Evolutionary conservation across 2,888 invertebrate species (phyloP).

Genomic region (Caenorhabditis sp.): DNA sequence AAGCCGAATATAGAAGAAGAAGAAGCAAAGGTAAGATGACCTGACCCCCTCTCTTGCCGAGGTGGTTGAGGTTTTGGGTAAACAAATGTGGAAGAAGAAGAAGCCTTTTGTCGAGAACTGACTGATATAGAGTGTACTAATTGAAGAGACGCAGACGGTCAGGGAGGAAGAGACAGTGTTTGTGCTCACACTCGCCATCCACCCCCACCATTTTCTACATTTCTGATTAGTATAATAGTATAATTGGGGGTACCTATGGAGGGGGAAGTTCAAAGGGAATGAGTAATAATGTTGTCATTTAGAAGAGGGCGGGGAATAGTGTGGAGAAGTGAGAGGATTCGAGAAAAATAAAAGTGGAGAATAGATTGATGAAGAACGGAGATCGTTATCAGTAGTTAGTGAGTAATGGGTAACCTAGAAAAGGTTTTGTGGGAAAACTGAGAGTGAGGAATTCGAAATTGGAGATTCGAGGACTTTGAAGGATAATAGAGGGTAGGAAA

Average conservation of each 20-base stretch:
- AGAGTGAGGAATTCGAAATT: neutral
- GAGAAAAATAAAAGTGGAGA: neutral
- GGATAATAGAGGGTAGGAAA: too few relatives aligned
- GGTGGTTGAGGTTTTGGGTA: constrained; percentile 50
- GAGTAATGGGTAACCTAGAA: constrained; percentile 19
- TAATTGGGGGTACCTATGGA: constrained; percentile 23
- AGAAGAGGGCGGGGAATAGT: neutral
- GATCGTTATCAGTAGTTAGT: constrained; percentile 34
- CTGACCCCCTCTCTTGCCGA: constrained; percentile 20
- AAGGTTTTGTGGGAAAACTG: constrained; percentile 16
- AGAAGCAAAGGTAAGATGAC: constrained; percentile 61
- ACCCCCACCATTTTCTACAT: constrained; percentile 45
- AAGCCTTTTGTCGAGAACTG: neutral
- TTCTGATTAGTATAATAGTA: constrained; percentile 57
- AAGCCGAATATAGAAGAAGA: constrained; percentile 44
- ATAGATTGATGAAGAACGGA: constrained; percentile 26
- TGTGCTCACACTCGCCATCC: constrained; percentile 27
- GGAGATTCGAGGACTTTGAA: too few relatives aligned
- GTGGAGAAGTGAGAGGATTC: neutral
- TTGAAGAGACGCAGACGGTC: constrained; percentile 45
- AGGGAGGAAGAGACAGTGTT: constrained; percentile 38
- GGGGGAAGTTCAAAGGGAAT: constrained; percentile 14
- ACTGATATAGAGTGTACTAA: constrained; percentile 40
- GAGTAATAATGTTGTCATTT: constrained; percentile 42
- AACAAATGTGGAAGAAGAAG: constrained; percentile 55